Base-by-base conservation (phyloP, 2,888 invertebrate genomes). In the Volucella bombylans region DNA sequence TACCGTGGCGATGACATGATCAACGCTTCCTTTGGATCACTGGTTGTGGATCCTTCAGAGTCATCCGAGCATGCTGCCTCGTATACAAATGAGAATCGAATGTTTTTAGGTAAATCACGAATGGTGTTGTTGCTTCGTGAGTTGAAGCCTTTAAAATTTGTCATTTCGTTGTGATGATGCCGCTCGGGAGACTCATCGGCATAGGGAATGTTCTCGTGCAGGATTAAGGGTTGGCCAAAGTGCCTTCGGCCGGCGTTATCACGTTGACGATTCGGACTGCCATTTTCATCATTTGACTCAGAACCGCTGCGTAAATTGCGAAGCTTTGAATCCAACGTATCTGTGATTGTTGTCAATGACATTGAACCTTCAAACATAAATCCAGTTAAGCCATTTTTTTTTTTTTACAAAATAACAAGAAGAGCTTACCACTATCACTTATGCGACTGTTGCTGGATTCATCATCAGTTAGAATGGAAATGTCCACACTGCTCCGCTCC, bases 321-420 rank as follows among this genome's bases (percentile, higher is more conserved):
- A 92, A 96, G 93, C 92, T 97, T 97, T 90, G 96, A 95, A 91
- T 97, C 97, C 92, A 97, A 95, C 81, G 96, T 95, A 90, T 95
- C 96, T 88, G 96, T 97, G 90, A 97, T 94, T 88, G 95, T 95
- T 90, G 96, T 95, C 92, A 97, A 93, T 88, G 97, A 95, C 93
- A 97, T 96, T 90, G 96, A 94, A 91, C 96, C 97, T 97, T 93
- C 73, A 86, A 69, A 39, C 15, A 14, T 31, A 11, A 31, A 57
- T 15, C 11, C 43, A 67, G 64, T 61, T 62, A 77, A 38, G 67
- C 59, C 14, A 68, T 23, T 62, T 15, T 15, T 11, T 62, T 10
- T 50, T 3, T 1, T 23, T 45, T 38, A 31, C 6, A 1, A 12
- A 47, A n/a, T 18, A 39, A 61, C 39, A 14, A 64, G 9, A 68